Evolutionary conservation across 2,797 vertebrate genomes (phyloP), one percentile per base, ranked within the genome.

Genomic region (Tadarida brasiliensis): DNA sequence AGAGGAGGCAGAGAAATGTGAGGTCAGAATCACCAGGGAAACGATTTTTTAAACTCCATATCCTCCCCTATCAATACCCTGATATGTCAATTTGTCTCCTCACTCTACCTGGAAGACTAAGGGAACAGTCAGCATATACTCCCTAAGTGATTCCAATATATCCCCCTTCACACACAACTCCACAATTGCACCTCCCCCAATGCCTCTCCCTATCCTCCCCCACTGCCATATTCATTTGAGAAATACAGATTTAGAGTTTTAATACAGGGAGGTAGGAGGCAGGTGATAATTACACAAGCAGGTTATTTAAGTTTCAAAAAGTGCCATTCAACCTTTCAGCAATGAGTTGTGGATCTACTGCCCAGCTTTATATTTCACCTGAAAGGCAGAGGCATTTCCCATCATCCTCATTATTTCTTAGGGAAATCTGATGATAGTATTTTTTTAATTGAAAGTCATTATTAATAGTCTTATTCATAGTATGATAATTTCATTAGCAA

Each of bases 401-500:
- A 26, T 61, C 47, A 47, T 71, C 26, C n/a, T 76, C 30, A 61
- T 65, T 28, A 63, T 12, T 76, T 80, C 73, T 74, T 22, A 65
- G 30, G 19, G 39, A 91, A 93, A 92, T 49, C 0, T 28, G 7
- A 90, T 19, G 11, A 49, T 30, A 92, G 15, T 14, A 49, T n/a
- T 91, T 90, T 77, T 86, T 49, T 15, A 59, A 49, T 94, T 24
- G 22, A 28, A 94, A 87, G 30, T 80, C 51, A 54, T 76, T 94
- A 91, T 77, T 94, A 59, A 70, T 56, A 84, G 65, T 81, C 35
- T 93, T 92, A 94, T 47, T 93, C 80, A 39, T 47, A 33, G 26
- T 76, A 20, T 63, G 54, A 68, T 83, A 51, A 91, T 95, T 93
- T 95, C 94, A 88, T 81, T 39, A 83, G 33, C 77, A 85, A 84